Conservation (phyloP, 2,113 vertebrate genomes). For the Coryphaenoides rupestris region DNA sequence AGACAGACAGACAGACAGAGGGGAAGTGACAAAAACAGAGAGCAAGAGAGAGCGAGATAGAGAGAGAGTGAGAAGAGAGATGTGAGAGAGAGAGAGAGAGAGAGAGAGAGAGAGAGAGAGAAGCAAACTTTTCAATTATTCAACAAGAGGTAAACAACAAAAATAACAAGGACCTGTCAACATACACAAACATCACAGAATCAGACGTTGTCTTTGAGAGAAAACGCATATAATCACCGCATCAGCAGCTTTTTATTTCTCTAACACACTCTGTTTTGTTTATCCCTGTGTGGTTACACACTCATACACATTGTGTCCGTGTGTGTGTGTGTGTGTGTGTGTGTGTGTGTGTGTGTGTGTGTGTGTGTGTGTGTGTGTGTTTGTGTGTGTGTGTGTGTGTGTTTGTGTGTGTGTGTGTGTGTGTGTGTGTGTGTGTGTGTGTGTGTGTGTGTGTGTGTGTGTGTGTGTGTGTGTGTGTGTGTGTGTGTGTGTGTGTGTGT, state of each 20-base stretch:
- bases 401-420: too few relatives aligned
- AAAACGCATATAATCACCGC: background rate
- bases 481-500: too few relatives aligned
- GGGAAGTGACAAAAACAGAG: background rate
- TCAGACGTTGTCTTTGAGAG: background rate
- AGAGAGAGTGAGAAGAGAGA: conserved; percentile 26
- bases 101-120: conserved; percentile 26
- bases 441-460: too few relatives aligned
- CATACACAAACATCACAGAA: background rate
- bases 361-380: too few relatives aligned
- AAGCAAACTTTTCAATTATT: background rate
- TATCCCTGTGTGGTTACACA: background rate
- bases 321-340: background rate
- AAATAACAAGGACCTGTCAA: background rate
- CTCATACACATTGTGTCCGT: background rate
- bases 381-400: too few relatives aligned
- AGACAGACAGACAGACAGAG: background rate
- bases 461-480: too few relatives aligned
- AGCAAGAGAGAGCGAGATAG: conserved; percentile 28
- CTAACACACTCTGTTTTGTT: background rate
- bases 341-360: too few relatives aligned
- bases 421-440: too few relatives aligned
- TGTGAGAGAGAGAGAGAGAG: conserved; percentile 24
- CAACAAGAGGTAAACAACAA: background rate
- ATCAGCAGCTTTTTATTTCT: background rate